Conservation (phyloP, 2,113 vertebrate genomes). For the Scomber colias region DNA sequence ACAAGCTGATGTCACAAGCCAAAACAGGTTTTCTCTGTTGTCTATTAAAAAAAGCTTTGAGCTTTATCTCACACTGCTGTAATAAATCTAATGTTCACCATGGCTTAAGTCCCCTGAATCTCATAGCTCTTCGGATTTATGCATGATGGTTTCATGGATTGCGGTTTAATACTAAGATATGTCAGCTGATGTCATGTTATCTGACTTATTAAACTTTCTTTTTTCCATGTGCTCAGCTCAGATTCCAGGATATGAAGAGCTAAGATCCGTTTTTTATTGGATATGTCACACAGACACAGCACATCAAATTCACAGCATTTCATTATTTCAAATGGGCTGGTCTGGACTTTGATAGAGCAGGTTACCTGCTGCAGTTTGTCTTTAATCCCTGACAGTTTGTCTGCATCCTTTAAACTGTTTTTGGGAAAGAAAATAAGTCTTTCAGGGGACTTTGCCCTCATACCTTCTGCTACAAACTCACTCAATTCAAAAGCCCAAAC, state of each 20-base stretch:
- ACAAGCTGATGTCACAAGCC: background rate
- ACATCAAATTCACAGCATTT: conserved; percentile 39
- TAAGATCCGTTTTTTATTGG: conserved; percentile 50
- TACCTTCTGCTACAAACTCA: background rate
- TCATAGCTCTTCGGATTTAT: conserved; percentile 53
- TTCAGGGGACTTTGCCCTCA: background rate
- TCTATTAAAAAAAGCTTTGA: background rate
- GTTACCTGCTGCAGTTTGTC: conserved; percentile 36
- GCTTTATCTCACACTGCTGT: conserved; percentile 21
- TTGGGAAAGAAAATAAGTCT: conserved; percentile 3
- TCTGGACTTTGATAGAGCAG: conserved; percentile 20
- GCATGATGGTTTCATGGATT: conserved; percentile 37
- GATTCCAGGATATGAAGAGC: conserved; percentile 34
- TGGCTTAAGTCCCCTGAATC: conserved; percentile 42
- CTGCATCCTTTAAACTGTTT: conserved; percentile 2
- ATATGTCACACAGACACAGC: conserved; percentile 21
- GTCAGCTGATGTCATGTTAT: conserved; percentile 60
- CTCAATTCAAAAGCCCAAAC: conserved; percentile 1
- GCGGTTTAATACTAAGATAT: conserved; percentile 58
- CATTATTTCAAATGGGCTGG: conserved; percentile 1
- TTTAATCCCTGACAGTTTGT: conserved; percentile 41
- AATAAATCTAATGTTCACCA: conserved; percentile 45
- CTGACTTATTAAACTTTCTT: conserved; percentile 55
- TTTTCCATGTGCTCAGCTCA: background rate
- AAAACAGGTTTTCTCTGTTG: background rate